Conservation (phyloP, 2,113 vertebrate species). For the Psophia crepitans region DNA sequence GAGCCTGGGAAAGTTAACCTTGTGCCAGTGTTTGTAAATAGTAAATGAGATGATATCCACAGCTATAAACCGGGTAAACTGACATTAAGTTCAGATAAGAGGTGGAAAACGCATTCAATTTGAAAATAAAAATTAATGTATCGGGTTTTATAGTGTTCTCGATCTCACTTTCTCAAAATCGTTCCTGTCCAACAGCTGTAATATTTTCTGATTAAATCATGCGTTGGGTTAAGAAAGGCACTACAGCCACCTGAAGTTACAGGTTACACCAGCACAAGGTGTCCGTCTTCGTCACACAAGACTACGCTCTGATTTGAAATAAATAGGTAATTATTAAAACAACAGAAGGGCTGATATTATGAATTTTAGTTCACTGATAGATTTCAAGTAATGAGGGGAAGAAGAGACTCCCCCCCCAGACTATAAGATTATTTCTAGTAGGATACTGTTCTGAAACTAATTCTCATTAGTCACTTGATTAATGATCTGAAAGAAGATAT, state of each 20-base stretch:
- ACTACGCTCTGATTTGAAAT: neutral
- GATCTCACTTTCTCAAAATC: neutral
- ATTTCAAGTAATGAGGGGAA: neutral
- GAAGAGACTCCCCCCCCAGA: neutral
- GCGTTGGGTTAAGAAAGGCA: neutral
- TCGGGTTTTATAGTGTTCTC: neutral
- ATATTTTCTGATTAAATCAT: neutral
- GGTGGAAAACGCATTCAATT: neutral
- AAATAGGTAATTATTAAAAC: neutral
- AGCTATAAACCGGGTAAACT: neutral
- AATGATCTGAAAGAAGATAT: slow-evolving; percentile 10
- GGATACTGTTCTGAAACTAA: neutral
- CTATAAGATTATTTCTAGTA: slow-evolving; percentile 3
- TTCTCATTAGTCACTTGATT: slow-evolving; percentile 28
- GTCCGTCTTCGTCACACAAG: neutral
- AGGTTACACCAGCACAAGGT: neutral
- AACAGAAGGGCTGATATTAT: neutral
- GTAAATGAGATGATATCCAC: neutral
- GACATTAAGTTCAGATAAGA: neutral
- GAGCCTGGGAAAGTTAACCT: neutral
- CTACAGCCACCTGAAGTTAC: neutral
- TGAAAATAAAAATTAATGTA: neutral
- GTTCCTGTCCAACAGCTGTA: neutral
- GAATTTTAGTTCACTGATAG: neutral
- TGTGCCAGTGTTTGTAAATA: neutral